Evolutionary conservation across 2,797 vertebrate genomes (phyloP).

Genomic region (Strix occidentalis): DNA sequence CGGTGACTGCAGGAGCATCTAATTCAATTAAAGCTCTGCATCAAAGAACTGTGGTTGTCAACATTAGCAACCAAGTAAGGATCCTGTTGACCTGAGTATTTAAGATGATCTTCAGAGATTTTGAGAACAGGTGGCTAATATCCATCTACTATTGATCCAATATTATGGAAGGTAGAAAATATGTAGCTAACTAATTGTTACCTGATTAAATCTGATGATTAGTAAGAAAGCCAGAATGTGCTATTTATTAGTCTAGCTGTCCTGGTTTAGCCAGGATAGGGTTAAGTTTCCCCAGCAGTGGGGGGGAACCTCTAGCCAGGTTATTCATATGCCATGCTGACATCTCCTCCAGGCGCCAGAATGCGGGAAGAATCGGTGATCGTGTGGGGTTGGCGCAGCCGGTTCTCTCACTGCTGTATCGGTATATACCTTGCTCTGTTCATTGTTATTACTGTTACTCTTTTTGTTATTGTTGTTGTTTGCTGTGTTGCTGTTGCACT

Average conservation of each 20-base stretch:
- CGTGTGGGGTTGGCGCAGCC: no score
- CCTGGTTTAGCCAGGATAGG: no score
- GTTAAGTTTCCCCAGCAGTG: no score
- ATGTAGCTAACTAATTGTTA: not conserved
- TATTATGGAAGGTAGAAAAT: not conserved
- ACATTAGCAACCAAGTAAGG: not conserved
- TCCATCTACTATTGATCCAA: not conserved
- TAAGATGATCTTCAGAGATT: not conserved
- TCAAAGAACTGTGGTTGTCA: constrained; percentile 3
- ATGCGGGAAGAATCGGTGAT: no score
- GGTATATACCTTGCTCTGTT: no score
- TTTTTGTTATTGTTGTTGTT: no score
- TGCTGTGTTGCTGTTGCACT: no score
- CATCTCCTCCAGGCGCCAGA: no score
- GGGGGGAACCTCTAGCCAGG: no score
- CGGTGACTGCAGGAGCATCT: constrained; percentile 19
- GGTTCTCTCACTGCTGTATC: no score
- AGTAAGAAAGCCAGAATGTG: not conserved
- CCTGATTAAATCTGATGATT: not conserved
- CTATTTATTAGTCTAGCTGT: not conserved
- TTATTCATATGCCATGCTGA: no score
- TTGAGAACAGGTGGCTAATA: not conserved
- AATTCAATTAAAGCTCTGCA: constrained; percentile 60
- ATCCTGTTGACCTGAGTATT: constrained; percentile 3
- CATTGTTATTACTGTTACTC: no score